Percentiles rank a stretch among this genome's conserved stretches.
Conservation (phyloP, 2,113 vertebrate species). For the Cottus gobio region DNA sequence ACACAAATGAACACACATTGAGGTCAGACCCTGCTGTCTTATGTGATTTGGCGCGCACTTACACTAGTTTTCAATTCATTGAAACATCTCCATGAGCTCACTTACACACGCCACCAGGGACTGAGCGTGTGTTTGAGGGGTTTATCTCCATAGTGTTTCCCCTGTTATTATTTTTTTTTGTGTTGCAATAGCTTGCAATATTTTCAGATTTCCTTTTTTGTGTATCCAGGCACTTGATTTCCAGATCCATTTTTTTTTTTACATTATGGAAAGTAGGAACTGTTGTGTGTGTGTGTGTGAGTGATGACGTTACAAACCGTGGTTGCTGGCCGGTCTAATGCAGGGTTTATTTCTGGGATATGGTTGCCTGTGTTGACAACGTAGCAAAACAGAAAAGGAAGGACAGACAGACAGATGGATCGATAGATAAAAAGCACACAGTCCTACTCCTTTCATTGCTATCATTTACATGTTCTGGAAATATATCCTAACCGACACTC, state of each 20-base stretch:
- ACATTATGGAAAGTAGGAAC: slow-evolving; percentile 36
- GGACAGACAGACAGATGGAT: slow-evolving; percentile 6
- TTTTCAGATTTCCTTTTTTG: slow-evolving; percentile 46
- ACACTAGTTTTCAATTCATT: slow-evolving; percentile 55
- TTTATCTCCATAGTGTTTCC: slow-evolving; percentile 48
- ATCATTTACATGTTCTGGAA: slow-evolving; percentile 26
- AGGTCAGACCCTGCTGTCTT: slow-evolving; percentile 54
- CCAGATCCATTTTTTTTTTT: slow-evolving; percentile 17
- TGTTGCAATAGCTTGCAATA: slow-evolving; percentile 68
- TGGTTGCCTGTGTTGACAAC: slow-evolving; percentile 73
- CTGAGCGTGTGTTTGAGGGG: slow-evolving; percentile 51
- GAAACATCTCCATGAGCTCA: slow-evolving; percentile 63
- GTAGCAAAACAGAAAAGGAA: slow-evolving; percentile 63
- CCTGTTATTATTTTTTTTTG: slow-evolving; percentile 22
- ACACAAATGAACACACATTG: slow-evolving; percentile 50
- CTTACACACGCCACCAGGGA: slow-evolving; percentile 59
- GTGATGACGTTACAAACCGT: slow-evolving; percentile 57
- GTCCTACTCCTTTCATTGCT: slow-evolving; percentile 18
- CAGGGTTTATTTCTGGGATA: slow-evolving; percentile 75
- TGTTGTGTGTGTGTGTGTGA: slow-evolving; percentile 38
- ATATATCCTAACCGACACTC: slow-evolving; percentile 9
- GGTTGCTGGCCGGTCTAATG: slow-evolving; percentile 47
- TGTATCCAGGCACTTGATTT: slow-evolving; percentile 31
- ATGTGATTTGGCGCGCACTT: slow-evolving; percentile 37
- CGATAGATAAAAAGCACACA: slow-evolving; percentile 31